phyloP scores from a whole-genome alignment of 2,888 invertebrate species.

The Cryptus armator region DNA sequence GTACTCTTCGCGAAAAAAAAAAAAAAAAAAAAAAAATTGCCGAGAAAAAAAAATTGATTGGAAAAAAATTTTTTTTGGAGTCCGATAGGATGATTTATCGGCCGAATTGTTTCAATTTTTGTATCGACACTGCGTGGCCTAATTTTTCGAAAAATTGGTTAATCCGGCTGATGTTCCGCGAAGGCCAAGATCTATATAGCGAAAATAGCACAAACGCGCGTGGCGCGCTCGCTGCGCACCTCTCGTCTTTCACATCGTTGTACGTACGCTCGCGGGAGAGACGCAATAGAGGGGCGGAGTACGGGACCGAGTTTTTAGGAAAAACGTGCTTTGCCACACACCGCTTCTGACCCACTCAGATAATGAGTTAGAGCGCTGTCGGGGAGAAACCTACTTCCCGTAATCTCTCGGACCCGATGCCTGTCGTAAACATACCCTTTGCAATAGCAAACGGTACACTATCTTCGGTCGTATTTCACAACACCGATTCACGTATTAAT shows the following conservation, averaged over 20 bases:
- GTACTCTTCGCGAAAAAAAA: not conserved
- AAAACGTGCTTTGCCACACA: constrained; percentile 42
- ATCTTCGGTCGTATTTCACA: not conserved
- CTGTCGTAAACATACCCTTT: not conserved
- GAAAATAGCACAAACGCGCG: constrained; percentile 60
- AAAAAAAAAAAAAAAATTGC: not conserved
- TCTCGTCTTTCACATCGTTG: constrained; percentile 28
- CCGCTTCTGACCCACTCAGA: constrained; percentile 45
- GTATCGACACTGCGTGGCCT: constrained; percentile 17
- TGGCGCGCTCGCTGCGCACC: constrained; percentile 25
- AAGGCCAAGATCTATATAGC: constrained; percentile 63
- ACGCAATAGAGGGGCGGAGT: constrained; percentile 49
- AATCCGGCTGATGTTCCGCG: constrained; percentile 47
- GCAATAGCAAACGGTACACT: not conserved
- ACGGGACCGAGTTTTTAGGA: constrained; percentile 22
- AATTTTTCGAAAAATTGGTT: constrained; percentile 42
- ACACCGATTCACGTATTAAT: not conserved
- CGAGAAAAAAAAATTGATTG: not conserved
- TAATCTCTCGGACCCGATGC: constrained; percentile 13
- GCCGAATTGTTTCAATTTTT: not conserved
- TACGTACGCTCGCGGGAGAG: constrained; percentile 26
- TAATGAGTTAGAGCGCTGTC: constrained; percentile 55
- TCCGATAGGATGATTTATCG: too few relatives aligned
- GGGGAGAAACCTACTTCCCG: constrained; percentile 14
- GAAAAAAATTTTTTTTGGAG: not conserved